These are phyloP conservation scores for Pangasius macronema DNA, from an alignment of 2,797 vertebrate species.

Conservation along the genomic window DNA sequence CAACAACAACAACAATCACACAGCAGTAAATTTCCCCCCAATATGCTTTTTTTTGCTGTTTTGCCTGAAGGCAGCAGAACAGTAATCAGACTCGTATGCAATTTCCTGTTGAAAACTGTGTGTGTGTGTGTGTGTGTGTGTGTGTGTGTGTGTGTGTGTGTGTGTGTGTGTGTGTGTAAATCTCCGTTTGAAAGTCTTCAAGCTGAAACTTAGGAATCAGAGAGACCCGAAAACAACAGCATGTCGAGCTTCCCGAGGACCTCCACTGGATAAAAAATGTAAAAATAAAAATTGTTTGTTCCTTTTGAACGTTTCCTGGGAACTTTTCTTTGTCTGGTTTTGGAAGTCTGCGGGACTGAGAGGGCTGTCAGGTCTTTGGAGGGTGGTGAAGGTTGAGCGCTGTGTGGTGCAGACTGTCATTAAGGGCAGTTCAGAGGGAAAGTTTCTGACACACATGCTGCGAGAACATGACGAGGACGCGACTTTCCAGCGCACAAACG, in stretches of 20 bases:
- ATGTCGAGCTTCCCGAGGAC: not conserved
- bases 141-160: constrained; percentile 1
- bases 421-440: not conserved
- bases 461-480: not conserved
- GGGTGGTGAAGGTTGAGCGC: not conserved
- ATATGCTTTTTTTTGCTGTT: constrained; percentile 59
- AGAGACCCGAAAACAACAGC: constrained; percentile 21
- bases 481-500: not conserved
- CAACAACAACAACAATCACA: not conserved
- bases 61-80: constrained; percentile 75
- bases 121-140: not conserved
- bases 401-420: not conserved
- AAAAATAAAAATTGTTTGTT: not conserved
- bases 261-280: too few species aligned
- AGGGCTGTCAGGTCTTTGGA: constrained; percentile 40
- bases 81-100: constrained; percentile 74
- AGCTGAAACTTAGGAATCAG: constrained; percentile 51
- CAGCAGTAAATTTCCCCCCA: not conserved
- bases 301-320: not conserved
- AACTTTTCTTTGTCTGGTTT: not conserved
- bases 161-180: not conserved
- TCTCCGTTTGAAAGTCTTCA: constrained; percentile 53
- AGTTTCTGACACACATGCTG: not conserved
- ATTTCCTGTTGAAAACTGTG: constrained; percentile 75
- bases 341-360: constrained; percentile 43